Conservation (phyloP, 2,888 invertebrate genomes). For the Dichetophora obliterata region DNA sequence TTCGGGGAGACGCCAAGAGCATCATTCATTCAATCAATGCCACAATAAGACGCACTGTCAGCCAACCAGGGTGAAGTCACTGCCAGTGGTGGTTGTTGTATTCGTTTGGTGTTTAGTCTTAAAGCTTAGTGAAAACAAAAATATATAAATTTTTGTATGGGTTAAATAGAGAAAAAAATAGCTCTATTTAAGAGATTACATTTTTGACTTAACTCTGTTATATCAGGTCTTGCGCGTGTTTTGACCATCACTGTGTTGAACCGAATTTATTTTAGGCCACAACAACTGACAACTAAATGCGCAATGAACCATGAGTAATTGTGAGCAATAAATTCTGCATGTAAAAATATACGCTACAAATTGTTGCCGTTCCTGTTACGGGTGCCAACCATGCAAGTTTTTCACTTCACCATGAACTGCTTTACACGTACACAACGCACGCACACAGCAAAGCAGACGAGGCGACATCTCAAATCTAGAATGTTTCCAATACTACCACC, state of each 20-base stretch:
- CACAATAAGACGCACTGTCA: background rate
- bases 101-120: background rate
- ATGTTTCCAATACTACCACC: constrained; percentile 41
- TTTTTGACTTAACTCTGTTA: background rate
- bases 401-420: background rate
- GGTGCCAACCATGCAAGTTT: background rate
- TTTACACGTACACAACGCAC: background rate
- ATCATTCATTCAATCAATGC: constrained; percentile 40
- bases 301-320: constrained; percentile 36
- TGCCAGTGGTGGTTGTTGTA: constrained; percentile 14
- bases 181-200: no score
- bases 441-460: background rate
- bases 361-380: constrained; percentile 14
- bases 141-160: no score
- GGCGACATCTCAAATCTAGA: constrained; percentile 36
- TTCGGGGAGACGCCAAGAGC: constrained; percentile 4
- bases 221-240: background rate
- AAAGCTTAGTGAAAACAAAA: no score
- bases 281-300: constrained; percentile 18
- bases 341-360: constrained; percentile 3
- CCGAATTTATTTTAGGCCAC: background rate
- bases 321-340: constrained; percentile 24
- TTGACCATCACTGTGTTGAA: background rate
- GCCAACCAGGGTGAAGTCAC: background rate
- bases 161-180: no score